phyloP scores from a whole-genome alignment of 30 jellyfish, hydroid and myxozoan genomes.

The Chironex yamaguchii region DNA sequence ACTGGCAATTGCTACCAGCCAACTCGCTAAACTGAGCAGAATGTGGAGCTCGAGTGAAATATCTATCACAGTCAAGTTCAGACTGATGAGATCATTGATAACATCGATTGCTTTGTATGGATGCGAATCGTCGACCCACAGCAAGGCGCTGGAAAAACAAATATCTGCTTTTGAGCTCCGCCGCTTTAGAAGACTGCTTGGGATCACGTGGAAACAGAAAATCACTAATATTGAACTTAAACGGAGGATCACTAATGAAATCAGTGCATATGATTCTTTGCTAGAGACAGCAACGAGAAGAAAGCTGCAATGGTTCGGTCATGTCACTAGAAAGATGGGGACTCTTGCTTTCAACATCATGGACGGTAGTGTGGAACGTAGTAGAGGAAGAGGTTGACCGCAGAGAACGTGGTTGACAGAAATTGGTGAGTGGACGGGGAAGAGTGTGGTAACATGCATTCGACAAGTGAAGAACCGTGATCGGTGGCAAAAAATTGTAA shows the following conservation, averaged over 20 bases:
- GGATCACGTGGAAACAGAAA: conserved; percentile 35
- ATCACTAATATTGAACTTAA: conserved; percentile 18
- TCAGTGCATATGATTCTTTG: background rate
- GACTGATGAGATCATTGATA: background rate
- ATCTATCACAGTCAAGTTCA: conserved; percentile 22
- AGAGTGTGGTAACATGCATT: conserved; percentile 14
- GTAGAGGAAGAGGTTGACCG: conserved; percentile 50
- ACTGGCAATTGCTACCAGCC: conserved; percentile 58
- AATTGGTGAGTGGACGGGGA: conserved; percentile 32
- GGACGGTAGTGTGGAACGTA: conserved; percentile 28
- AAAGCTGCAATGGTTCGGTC: conserved; percentile 52
- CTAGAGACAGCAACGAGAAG: conserved; percentile 57
- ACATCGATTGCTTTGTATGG: conserved; percentile 33
- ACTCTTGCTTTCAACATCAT: conserved; percentile 38
- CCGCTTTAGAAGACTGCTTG: conserved; percentile 51
- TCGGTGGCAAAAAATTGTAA: conserved; percentile 2
- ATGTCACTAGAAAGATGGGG: conserved; percentile 25
- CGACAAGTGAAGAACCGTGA: conserved; percentile 4
- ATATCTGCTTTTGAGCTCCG: conserved; percentile 25
- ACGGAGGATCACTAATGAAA: background rate
- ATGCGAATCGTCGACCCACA: conserved; percentile 47
- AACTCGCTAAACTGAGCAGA: conserved; percentile 35
- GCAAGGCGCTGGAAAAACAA: conserved; percentile 20
- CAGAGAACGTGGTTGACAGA: conserved; percentile 38
- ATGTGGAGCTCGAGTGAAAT: conserved; percentile 38